Base-by-base conservation (phyloP, 1,140 invertebrate species). In the Eriosoma lanigerum region DNA sequence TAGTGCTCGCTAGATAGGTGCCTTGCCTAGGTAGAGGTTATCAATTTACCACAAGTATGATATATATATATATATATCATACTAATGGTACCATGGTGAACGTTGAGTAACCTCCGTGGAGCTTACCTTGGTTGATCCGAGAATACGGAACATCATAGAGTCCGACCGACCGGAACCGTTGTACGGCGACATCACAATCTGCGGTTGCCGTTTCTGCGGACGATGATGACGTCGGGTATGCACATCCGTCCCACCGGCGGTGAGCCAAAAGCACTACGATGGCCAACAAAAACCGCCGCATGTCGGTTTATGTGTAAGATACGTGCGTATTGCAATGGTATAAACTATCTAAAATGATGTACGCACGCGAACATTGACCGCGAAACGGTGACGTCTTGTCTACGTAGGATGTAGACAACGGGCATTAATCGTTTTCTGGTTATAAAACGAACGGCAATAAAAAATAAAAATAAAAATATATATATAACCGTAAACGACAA, bases 61-160 rank as follows among this genome's bases (percentile, higher is more conserved):
- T n/a, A n/a, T n/a, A n/a, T n/a, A n/a, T n/a, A n/a, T n/a, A n/a
- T n/a, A n/a, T n/a, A n/a, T n/a, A n/a, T n/a, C n/a, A n/a, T n/a
- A n/a, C n/a, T n/a, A n/a, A n/a, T n/a, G n/a, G n/a, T n/a, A n/a
- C n/a, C n/a, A n/a, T n/a, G n/a, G n/a, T n/a, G n/a, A n/a, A n/a
- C 32, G 8, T 4, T 4, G 32, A 38, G 32, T 4, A 38, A 38
- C 32, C 32, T 3, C 32, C 8, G 19, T 0, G 3, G 32, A 1
- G 66, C 24, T 50, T 72, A 72, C 68, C 68, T 52, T 72, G 68
- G 46, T 72, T 24, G 17, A 72, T 72, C 19, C 68, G 46, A 46
- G 68, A 72, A 24, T 24, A 12, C 68, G 68, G 68, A 0, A 46
- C 52, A 3, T 72, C 68, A 46, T 72, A 29, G 17, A 72, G 48